Evolutionary conservation across 1,140 invertebrate species (phyloP).

Genomic region (Monomorium pharaonis): DNA sequence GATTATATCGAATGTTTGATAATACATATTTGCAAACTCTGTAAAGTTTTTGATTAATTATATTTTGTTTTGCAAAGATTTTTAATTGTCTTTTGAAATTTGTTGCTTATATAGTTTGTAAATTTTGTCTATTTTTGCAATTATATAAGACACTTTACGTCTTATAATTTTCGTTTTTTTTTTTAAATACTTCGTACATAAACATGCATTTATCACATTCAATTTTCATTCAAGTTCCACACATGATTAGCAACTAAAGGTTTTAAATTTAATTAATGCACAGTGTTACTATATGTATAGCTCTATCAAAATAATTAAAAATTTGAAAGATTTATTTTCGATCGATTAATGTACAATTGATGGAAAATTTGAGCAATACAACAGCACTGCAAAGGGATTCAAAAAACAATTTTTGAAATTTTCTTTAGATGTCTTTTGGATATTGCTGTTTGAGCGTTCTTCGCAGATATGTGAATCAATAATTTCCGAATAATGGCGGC

Average conservation of each 20-base stretch:
- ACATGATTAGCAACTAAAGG: neutral
- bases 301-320: neutral
- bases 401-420: neutral
- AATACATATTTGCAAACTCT: neutral
- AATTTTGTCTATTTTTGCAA: neutral
- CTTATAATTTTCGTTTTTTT: neutral
- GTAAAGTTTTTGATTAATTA: neutral
- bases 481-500: neutral
- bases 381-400: neutral
- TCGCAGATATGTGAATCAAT: neutral
- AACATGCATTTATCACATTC: neutral
- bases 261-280: neutral
- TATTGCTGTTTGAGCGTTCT: neutral
- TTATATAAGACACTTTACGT: neutral
- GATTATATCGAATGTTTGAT: neutral
- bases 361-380: neutral
- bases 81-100: neutral
- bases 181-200: neutral
- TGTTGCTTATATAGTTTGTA: neutral
- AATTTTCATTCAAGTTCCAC: neutral
- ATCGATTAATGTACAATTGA: neutral
- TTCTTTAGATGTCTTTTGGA: neutral
- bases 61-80: neutral
- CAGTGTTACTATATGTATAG: neutral
- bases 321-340: neutral